Evolutionary conservation across 2,888 invertebrate species (phyloP), one percentile per base, ranked within the genome.

Genomic region (Pachliopta kotzebuea): DNA sequence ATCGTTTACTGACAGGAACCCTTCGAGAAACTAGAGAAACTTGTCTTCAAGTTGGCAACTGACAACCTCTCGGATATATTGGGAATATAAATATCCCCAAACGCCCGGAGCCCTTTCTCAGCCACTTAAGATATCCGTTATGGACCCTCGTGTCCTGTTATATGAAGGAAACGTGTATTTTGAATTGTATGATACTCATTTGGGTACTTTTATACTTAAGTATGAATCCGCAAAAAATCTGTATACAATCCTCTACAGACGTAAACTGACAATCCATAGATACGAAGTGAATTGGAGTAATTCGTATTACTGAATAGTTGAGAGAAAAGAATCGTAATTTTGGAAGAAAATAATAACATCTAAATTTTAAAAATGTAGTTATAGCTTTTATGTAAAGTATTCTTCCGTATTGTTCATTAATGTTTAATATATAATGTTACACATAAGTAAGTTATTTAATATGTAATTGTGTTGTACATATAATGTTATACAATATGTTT

Each of bases 41-140:
- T 81, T 83, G 78, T 76, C 74, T 68, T 68, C 73, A 76, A 81
- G 76, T 81, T 80, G 71, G 72, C 72, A 78, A 80, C 71, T 77
- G 69, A 71, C 72, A 72, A 71, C 65, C 78, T 81, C 84, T 86
- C 86, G 86, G 87, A 87, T 88, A 84, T 84, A 87, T 86, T 81
- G 79, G 79, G 84, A 86, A 85, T 88, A 87, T 88, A 89, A 89
- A 90, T 88, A 86, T 85, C 86, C 85, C 77, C 73, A 64, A 70
- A 70, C 75, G 75, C 81, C 83, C 74, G 74, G 69, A 81, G 83
- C 84, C 86, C 85, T 85, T 87, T 83, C 78, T 74, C 79, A 79
- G 84, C 81, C 86, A 89, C 89, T 88, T 85, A 86, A 87, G 85
- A 85, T 76, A 84, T 88, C 87, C 87, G 83, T 72, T 68, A 69